Evolutionary conservation across 2,797 vertebrate genomes (phyloP).

Genomic region (Anas flavirostris): DNA sequence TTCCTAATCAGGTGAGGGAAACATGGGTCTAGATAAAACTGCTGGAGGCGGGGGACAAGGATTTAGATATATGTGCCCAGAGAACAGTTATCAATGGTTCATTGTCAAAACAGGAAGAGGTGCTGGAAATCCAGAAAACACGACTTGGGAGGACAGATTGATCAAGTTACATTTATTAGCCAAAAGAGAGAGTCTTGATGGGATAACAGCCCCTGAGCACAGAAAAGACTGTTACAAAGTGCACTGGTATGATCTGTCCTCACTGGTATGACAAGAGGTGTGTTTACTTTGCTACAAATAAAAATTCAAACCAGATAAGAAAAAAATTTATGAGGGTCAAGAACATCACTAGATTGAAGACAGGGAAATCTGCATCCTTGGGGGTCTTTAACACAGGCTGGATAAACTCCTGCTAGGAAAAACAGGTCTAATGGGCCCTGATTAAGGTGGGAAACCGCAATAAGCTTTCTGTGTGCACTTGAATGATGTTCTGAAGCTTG

Average conservation of each 20-base stretch:
- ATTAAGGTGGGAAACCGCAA: background rate
- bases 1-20: conserved; percentile 66
- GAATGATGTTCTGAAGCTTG: background rate
- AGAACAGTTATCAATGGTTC: conserved; percentile 61
- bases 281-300: background rate
- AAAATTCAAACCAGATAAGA: background rate
- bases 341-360: conserved; percentile 2
- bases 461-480: background rate
- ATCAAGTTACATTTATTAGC: conserved; percentile 52
- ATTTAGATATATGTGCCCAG: conserved; percentile 20
- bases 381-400: conserved; percentile 22
- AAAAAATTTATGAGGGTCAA: conserved; percentile 8
- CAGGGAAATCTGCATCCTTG: conserved; percentile 30
- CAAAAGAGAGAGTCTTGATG: conserved; percentile 28
- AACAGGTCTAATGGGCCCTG: background rate
- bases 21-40: conserved; percentile 52
- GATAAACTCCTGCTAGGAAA: conserved; percentile 9
- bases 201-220: conserved; percentile 4
- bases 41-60: background rate
- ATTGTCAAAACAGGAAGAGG: conserved; percentile 30
- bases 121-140: conserved; percentile 24
- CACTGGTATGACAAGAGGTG: background rate
- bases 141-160: conserved; percentile 28
- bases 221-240: background rate
- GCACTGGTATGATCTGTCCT: background rate